These are phyloP conservation scores for Zaprionus africanus DNA, from an alignment of 1,140 invertebrate genomes.

Conservation along the genomic window DNA sequence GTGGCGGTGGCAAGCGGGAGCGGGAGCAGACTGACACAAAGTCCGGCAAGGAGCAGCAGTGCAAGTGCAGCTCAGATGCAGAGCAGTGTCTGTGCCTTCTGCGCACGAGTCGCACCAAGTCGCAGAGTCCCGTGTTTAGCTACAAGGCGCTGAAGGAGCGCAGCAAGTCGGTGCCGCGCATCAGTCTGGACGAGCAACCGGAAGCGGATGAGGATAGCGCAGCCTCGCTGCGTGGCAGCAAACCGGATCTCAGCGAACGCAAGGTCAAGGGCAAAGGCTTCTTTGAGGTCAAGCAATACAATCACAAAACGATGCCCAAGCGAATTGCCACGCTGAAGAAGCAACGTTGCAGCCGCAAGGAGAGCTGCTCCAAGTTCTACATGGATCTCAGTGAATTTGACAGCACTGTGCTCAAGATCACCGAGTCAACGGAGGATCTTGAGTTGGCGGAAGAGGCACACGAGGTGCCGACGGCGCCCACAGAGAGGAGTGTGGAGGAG, in stretches of 20 bases:
- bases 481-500: conserved; percentile 11
- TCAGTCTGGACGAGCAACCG: conserved; percentile 61
- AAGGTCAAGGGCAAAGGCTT: conserved; percentile 72
- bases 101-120: conserved; percentile 62
- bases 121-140: conserved; percentile 70
- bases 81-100: conserved; percentile 54
- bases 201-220: conserved; percentile 59
- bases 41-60: conserved; percentile 38
- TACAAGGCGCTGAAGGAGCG: conserved; percentile 80
- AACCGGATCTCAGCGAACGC: conserved; percentile 70
- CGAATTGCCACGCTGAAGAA: conserved; percentile 88
- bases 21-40: conserved; percentile 37
- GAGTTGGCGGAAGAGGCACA: conserved; percentile 58
- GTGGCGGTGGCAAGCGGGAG: conserved; percentile 30
- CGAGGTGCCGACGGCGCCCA: conserved; percentile 23
- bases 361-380: conserved; percentile 87
- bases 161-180: conserved; percentile 81
- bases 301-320: conserved; percentile 88
- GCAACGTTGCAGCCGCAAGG: conserved; percentile 86
- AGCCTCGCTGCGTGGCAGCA: conserved; percentile 69
- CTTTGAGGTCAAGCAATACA: conserved; percentile 87
- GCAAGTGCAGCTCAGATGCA: conserved; percentile 52
- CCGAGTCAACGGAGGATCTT: conserved; percentile 87
- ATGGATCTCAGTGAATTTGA: conserved; percentile 86
- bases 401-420: conserved; percentile 86